Base-by-base conservation (phyloP, 2,888 invertebrate species). In the Athalia cordata region DNA sequence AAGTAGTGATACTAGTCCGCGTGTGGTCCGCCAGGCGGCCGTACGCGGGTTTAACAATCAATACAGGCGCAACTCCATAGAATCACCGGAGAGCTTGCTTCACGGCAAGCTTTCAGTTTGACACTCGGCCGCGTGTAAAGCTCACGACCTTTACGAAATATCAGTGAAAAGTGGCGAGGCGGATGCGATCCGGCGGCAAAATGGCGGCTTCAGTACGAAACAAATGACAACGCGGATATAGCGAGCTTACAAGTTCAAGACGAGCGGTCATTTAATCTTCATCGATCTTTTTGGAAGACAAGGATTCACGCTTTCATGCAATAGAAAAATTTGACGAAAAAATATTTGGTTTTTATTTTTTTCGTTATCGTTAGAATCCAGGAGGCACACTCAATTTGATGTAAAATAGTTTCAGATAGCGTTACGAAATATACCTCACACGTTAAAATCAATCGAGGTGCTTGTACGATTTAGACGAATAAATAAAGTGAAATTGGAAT, bases 91-190 rank as follows among this genome's bases (percentile, higher is more conserved):
- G 76, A 80, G 84, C 81, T 84, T 84, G 83, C 84, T 82, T 82
- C 82, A 80, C 77, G 81, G 77, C 67, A 84, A 85, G 86, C 85
- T 86, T 87, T 87, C 87, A 87, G 87, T 87, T 82, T 82, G 85
- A 85, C 82, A 82, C 84, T 84, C 82, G 84, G 77, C 83, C 82
- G 85, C 86, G 85, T 81, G 81, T 82, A 82, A 84, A 85, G 85
- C 85, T 86, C 82, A 81, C 81, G 74, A 65, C 43, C 55, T 64
- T 67, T 65, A 57, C 66, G 76, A 77, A 74, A 79, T 78, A 78
- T 78, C 80, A 78, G 77, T 81, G 67, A 70, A 78, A 74, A 75
- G 67, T 66, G 74, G 52, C 67, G 77, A 72, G 81, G 78, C 64
- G 75, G 43, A 72, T 66, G 78, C 77, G 80, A 79, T 80, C 78